These are phyloP conservation scores for Tiaroga cobitis DNA, from an alignment of 2,797 vertebrate genomes.

Conservation along the genomic window DNA sequence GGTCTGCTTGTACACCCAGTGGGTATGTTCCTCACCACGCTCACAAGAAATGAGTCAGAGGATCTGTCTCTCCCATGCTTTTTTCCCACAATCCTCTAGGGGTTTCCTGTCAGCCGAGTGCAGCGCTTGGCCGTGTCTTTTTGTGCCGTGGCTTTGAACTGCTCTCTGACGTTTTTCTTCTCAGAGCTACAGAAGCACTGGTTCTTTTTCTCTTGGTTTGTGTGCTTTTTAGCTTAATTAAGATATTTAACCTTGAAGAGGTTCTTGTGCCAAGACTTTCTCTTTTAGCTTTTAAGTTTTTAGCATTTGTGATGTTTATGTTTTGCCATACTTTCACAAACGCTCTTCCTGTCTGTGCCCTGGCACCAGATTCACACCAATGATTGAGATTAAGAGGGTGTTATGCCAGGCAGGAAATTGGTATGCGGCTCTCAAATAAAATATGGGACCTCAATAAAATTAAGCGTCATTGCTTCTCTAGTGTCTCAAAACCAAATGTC, in stretches of 20 bases:
- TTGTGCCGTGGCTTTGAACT: constrained; percentile 70
- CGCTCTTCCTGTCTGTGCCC: background rate
- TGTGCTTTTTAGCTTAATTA: constrained; percentile 76
- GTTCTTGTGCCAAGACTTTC: constrained; percentile 71
- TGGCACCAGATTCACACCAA: background rate
- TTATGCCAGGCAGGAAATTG: background rate
- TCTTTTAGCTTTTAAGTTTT: constrained; percentile 37
- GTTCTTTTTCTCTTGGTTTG: constrained; percentile 37
- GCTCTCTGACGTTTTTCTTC: constrained; percentile 68
- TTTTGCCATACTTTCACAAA: background rate
- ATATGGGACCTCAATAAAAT: background rate
- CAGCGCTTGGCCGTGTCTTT: constrained; percentile 50
- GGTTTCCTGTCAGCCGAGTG: constrained; percentile 45
- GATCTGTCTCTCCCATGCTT: constrained; percentile 55
- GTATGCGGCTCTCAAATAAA: background rate
- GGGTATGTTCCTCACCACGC: constrained; percentile 63
- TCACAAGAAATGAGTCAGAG: constrained; percentile 45
- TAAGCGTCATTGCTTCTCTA: background rate
- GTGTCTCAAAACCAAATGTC: background rate
- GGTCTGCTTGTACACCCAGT: constrained; percentile 68
- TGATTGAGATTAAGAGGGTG: background rate
- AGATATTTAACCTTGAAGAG: constrained; percentile 78
- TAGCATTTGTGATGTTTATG: constrained; percentile 47
- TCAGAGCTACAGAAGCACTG: constrained; percentile 64
- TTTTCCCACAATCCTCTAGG: constrained; percentile 54